phyloP scores from a whole-genome alignment of 1,140 invertebrate genomes.

The Wasmannia auropunctata region DNA sequence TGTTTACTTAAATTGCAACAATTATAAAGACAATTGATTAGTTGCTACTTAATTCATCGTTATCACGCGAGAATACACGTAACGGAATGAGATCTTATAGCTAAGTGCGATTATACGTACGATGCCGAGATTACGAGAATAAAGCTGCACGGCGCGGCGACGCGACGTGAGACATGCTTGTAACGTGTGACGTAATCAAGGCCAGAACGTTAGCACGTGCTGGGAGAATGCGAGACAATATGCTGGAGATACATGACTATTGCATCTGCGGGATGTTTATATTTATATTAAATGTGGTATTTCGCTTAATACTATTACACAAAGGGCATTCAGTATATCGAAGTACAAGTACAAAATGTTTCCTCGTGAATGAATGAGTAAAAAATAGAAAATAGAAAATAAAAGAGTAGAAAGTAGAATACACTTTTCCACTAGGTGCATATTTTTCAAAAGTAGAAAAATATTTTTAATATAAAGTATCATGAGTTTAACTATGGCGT shows the following conservation, averaged over 20 bases:
- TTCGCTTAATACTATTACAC: not conserved
- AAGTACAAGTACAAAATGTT: not conserved
- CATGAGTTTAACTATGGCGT: not conserved
- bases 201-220: slow-evolving; percentile 24
- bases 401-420: not conserved
- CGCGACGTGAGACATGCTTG: slow-evolving; percentile 15
- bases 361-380: not conserved
- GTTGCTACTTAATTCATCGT: slow-evolving; percentile 8
- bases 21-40: not conserved
- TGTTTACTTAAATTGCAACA: not conserved
- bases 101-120: not conserved
- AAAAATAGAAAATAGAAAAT: too few relatives aligned
- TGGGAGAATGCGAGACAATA: slow-evolving; percentile 39
- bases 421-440: not conserved
- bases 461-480: not conserved
- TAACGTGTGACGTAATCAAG: slow-evolving; percentile 48
- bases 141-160: slow-evolving; percentile 1
- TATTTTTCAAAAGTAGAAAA: not conserved
- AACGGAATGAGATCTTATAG: slow-evolving; percentile 23
- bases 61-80: not conserved
- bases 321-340: not conserved
- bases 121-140: slow-evolving; percentile 14
- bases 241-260: not conserved
- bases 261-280: not conserved
- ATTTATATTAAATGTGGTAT: not conserved